Evolutionary conservation across 2,888 invertebrate species (phyloP), one percentile per base, ranked within the genome.

Genomic region (Mellilla xanthometata): DNA sequence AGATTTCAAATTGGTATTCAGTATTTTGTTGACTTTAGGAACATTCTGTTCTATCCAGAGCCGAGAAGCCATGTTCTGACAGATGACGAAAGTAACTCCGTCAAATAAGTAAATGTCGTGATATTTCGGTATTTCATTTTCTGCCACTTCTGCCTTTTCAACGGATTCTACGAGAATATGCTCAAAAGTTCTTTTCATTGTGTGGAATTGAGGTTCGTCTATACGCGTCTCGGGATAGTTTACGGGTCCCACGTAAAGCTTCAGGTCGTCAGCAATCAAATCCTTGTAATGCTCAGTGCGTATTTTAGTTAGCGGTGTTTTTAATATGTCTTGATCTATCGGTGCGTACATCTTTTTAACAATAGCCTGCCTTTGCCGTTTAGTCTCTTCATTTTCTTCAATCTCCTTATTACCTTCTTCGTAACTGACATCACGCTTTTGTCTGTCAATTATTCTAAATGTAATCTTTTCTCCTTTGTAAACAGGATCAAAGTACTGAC

Each of bases 31-130:
- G 0, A 84, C 63, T 2, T 45, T 27, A 1, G 48, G 19, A 3
- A 87, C 54, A 1, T 62, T 57, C 0, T 66, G 47, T 41, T 83
- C 81, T 1, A 86, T 72, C 81, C 85, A 86, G 2, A 54, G 26
- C 10, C 77, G 71, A 0, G 87, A 72, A 1, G 43, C 12, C 56
- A 75, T 70, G 39, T 78, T 68, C 3, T 74, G 71, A 26, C 86
- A 85, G 6, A 88, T 87, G 1, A 86, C 70, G 41, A 88, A 88
- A 6, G 87, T 85, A 0, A 86, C 86, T 1, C 88, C 88, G 35
- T 88, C 88, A 38, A 86, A 86, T 12, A 87, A 49, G 40, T 88
- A 87, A 49, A 87, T 75, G 24, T 88, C 87, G 36, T 86, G 81
- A 24, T 82, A 76, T 52, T 72, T 81, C 0, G 86, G 87, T 31